phyloP scores from a whole-genome alignment of 2,113 vertebrate species.

The Paraplagusia blochii region DNA sequence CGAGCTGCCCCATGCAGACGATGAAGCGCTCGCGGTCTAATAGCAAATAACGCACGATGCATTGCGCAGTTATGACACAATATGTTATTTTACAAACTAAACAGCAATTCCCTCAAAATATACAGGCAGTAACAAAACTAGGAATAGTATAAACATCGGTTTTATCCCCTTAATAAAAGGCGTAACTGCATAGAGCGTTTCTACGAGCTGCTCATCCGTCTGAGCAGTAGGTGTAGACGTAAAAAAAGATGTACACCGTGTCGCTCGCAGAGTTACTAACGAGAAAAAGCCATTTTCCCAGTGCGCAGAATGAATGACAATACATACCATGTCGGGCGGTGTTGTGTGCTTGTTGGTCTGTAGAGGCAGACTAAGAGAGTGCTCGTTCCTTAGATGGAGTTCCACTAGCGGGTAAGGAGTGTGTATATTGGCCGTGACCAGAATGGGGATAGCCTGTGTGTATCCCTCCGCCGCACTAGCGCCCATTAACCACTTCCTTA shows the following conservation, averaged over 20 bases:
- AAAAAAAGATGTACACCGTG: too few species aligned
- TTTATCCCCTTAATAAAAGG: too few species aligned
- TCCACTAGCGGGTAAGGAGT: conserved; percentile 59
- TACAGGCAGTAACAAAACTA: background rate
- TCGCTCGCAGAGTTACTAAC: too few species aligned
- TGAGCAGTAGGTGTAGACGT: too few species aligned
- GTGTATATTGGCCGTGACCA: conserved; percentile 66
- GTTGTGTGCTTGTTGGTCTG: conserved; percentile 65
- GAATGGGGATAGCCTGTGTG: conserved; percentile 56
- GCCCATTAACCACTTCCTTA: conserved; percentile 68
- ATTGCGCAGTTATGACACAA: conserved; percentile 66
- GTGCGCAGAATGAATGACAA: conserved; percentile 42
- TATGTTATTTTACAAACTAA: conserved; percentile 3
- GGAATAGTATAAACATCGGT: too few species aligned
- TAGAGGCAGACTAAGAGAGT: conserved; percentile 57
- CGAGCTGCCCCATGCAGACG: conserved; percentile 21
- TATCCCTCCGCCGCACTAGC: conserved; percentile 77
- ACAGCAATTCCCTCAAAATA: background rate
- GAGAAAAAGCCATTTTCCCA: background rate
- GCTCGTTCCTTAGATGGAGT: conserved; percentile 70
- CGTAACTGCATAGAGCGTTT: too few species aligned
- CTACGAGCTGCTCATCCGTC: too few species aligned
- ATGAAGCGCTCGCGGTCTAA: conserved; percentile 4
- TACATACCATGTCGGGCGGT: conserved; percentile 75
- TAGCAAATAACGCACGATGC: conserved; percentile 22